Base-by-base conservation (phyloP, 2,888 invertebrate species). In the Vesta saturnalis region DNA sequence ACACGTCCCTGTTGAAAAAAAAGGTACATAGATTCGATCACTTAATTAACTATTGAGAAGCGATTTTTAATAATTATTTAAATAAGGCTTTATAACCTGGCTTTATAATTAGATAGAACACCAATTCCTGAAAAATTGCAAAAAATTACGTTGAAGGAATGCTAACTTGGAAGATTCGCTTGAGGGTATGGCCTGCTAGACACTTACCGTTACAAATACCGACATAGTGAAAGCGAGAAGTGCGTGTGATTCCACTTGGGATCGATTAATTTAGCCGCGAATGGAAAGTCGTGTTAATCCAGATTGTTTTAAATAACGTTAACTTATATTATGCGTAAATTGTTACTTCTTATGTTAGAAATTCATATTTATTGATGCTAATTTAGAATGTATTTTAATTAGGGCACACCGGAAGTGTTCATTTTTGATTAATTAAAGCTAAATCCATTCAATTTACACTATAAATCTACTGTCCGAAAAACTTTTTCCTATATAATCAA, bases 251-350 rank as follows among this genome's bases (percentile, higher is more conserved):
- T 69, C 66, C 67, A 63, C 67, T 64, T 59, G 64, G 60, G 69
- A 66, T 69, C 21, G 61, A 56, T 69, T 52, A 64, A 60, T 66
- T 73, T 76, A 72, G 72, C 71, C 72, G 72, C 72, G 76, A 77
- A 76, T 76, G 76, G 77, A 77, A 77, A 77, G 77, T 77, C 73
- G 73, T 22, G 70, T 71, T 70, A 75, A 74, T 75, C 73, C n/a
- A n/a, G 72, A 74, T 74, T 75, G 70, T 71, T 49, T 66, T 67
- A 66, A 70, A 66, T 67, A 56, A 58, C 62, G 56, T 18, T 49
- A 62, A 63, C 56, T 65, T 70, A 67, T 63, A 23, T 23, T 23
- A 23, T 23, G 23, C 39, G 39, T 39, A 39, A 39, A 39, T 39
- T 39, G 12, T n/a, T n/a, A n/a, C n/a, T n/a, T n/a, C n/a, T n/a